Base-by-base conservation (phyloP, 37 sponge, comb jelly and placozoan genomes). In the Mnemiopsis leidyi region DNA sequence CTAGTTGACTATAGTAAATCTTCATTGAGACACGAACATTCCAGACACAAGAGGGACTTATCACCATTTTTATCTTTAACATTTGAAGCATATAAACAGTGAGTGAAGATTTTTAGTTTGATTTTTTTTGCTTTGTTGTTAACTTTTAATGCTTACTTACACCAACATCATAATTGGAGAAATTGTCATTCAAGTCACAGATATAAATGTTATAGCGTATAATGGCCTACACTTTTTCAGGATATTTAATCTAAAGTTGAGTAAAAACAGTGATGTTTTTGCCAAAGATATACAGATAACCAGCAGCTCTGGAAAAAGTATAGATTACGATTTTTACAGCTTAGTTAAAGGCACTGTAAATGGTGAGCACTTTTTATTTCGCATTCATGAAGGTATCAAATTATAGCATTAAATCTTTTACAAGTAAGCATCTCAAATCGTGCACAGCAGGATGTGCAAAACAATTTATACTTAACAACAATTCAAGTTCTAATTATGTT, bases 261-360 rank as follows among this genome's bases (percentile, higher is more conserved):
- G 79, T 34, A 77, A 77, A 77, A 77, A 77, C 18, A 32, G 33
- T 32, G 79, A 77, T 32, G 79, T 77, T 77, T 77, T 77, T 77
- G 33, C 79, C 9, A 36, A 77, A 1, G 79, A 77, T 32, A 18
- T 77, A 20, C 26, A 77, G 32, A 34, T 77, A 0, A 77, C 79
- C 16, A 77, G 79, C 18, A 77, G 79, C 33, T 77, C 35, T 1
- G 79, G 79, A 18, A 32, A 32, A 34, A 36, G 33, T 32, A 77
- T 77, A 77, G 20, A 13, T 36, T 77, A 77, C 32, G 79, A 77
- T 77, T 77, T 77, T 20, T 77, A 77, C 32, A 77, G 79, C 18
- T 32, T 77, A 13, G 79, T 77, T 31, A 77, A 77, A 18, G 79
- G 79, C 1, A 77, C 33, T 34, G 79, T 77, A 34, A 77, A 77